Conservation (phyloP, 2,797 vertebrate species). For the Melanotaenia pygmaea region DNA sequence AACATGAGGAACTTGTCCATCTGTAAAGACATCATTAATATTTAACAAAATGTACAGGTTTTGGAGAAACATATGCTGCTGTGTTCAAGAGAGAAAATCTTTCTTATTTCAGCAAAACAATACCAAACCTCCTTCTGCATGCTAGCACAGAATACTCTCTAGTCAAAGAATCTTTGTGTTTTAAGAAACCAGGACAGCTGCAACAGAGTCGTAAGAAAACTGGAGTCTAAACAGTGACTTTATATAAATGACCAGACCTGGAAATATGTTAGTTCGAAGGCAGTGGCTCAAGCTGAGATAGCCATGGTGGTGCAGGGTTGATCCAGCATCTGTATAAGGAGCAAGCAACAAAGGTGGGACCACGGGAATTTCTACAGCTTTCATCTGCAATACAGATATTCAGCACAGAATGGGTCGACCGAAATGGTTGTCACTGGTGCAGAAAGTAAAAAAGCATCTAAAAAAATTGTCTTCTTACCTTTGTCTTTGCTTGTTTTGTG, state of each 20-base stretch:
- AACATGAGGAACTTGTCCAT: no score
- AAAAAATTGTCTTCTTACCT: slow-evolving; percentile 30
- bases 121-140: no score
- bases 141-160: no score
- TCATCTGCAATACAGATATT: slow-evolving; percentile 9
- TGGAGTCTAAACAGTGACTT: neutral
- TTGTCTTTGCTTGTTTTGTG: neutral
- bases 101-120: no score
- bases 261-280: slow-evolving; percentile 58
- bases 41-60: no score
- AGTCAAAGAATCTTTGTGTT: neutral
- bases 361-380: slow-evolving; percentile 6
- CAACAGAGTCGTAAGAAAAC: neutral
- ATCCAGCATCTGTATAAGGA: slow-evolving; percentile 38
- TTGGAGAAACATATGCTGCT: no score
- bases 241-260: slow-evolving; percentile 42
- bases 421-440: slow-evolving; percentile 7
- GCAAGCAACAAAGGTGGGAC: slow-evolving; percentile 24
- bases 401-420: neutral
- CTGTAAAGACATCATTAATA: no score
- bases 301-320: slow-evolving; percentile 10
- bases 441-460: neutral
- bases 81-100: no score
- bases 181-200: neutral
- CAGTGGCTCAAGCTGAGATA: slow-evolving; percentile 59